Evolutionary conservation across 2,113 vertebrate species (phyloP).

Genomic region (Delphinus delphis): DNA sequence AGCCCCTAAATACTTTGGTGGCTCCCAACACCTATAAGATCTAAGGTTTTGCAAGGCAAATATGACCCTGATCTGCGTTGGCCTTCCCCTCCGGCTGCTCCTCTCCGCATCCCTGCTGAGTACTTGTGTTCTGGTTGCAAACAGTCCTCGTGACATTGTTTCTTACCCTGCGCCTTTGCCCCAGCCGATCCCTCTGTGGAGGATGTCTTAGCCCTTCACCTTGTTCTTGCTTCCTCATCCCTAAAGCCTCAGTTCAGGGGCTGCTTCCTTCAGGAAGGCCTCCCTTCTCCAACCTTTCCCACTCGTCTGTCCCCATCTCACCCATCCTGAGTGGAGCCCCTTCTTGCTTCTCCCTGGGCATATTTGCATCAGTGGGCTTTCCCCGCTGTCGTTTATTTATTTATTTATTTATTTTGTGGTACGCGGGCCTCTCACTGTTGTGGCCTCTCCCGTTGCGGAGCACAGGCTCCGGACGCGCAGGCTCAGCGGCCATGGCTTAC

Average conservation of each 20-base stretch:
- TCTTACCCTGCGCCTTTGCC: not conserved
- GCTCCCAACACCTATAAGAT: not conserved
- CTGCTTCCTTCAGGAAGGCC: not conserved
- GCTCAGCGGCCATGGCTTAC: too few relatives aligned
- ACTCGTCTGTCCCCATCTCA: not conserved
- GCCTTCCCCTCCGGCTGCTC: not conserved
- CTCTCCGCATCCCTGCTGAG: not conserved
- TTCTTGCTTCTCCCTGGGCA: not conserved
- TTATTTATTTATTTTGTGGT: too few relatives aligned
- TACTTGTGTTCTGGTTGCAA: not conserved
- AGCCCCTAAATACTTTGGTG: not conserved
- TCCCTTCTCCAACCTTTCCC: not conserved
- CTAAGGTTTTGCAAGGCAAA: constrained; percentile 22
- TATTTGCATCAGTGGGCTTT: too few relatives aligned
- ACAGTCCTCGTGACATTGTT: not conserved
- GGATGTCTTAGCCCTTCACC: not conserved
- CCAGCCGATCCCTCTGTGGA: not conserved
- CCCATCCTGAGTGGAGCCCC: not conserved
- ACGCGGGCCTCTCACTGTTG: too few relatives aligned
- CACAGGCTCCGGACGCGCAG: too few relatives aligned
- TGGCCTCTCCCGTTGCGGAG: too few relatives aligned
- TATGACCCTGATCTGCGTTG: not conserved
- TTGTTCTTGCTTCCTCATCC: not conserved
- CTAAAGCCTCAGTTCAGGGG: not conserved
- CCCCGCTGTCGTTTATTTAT: not conserved